Base-by-base conservation (phyloP, 1,140 invertebrate species). In the Scaptomyza montana region DNA sequence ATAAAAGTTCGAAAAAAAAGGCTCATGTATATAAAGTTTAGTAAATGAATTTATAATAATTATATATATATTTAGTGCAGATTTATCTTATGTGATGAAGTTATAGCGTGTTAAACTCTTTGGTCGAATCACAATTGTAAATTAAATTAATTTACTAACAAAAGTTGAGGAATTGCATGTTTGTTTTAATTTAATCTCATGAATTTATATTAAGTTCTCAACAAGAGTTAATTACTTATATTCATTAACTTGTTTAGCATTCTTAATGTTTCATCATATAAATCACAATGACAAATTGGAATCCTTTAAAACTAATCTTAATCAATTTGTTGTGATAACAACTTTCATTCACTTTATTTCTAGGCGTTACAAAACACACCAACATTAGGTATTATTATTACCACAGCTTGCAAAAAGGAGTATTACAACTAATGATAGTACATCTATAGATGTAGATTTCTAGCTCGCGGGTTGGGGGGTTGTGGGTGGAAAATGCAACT, bases 401-500 rank as follows among this genome's bases (percentile, higher is more conserved):
- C n/a, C n/a, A n/a, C n/a, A n/a, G n/a, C n/a, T n/a, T n/a, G n/a
- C 62, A 33, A 51, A 36, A 41, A 41, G 28, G 39, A 25, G 28
- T 67, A 47, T 33, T 25, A 60, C 43, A 45, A 67, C 66, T 62
- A 69, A 69, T 69, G 28, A 10, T 49, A 5, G 46, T 49, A 21
- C 30, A 25, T 3, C 21, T 25, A 25, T 9, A 12, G 54, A 36
- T 50, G 46, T 45, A 43, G 55, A 60, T 53, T 46, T 66, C n/a
- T 21, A 50, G 5, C 39, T 16, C 28, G 33, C 45, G 19, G 39
- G 12, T 47, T 39, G 8, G 9, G 30, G 74, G 49, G 43, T 25
- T 25, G 21, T 1, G 0, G 21, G 21, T 25, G 62, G 65, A 33
- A 78, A 86, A 81, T 82, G 84, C 84, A 87, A 87, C 78, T 87